phyloP scores from a whole-genome alignment of 2,888 invertebrate species.

The Rotaria sp. region DNA sequence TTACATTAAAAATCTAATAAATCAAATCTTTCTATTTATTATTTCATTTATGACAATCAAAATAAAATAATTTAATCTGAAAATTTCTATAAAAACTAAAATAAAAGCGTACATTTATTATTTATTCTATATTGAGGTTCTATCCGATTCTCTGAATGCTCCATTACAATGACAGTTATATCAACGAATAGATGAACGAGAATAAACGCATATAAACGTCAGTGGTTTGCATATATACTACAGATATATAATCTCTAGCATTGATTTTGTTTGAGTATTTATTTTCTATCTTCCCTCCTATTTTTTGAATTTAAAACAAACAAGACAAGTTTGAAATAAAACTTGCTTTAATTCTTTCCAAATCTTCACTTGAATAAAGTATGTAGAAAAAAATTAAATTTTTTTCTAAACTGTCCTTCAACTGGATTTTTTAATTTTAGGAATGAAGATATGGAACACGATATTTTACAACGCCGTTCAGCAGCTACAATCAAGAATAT shows the following conservation, averaged over 20 bases:
- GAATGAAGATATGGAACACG: constrained; percentile 27
- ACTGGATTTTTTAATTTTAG: background rate
- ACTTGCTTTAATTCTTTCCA: background rate
- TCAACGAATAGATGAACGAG: background rate
- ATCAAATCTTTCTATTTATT: background rate
- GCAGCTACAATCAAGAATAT: background rate
- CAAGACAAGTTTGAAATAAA: background rate
- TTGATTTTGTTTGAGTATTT: background rate
- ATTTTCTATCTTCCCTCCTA: background rate
- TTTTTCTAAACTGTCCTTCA: background rate
- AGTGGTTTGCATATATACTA: background rate
- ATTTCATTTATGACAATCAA: background rate
- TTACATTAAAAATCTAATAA: background rate
- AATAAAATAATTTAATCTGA: background rate
- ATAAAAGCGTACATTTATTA: background rate
- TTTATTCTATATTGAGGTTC: background rate
- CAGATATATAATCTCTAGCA: background rate
- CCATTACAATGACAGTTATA: background rate
- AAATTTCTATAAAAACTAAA: background rate
- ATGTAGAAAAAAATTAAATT: background rate
- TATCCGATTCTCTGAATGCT: background rate
- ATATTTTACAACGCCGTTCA: background rate
- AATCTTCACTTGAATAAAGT: background rate
- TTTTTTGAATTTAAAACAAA: too few relatives aligned
- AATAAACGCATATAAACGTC: background rate